Percentiles rank a stretch among this genome's conserved stretches.
These are phyloP conservation scores for Platycercus adscitus DNA, from an alignment of 2,113 vertebrate species.

Conservation along the genomic window DNA sequence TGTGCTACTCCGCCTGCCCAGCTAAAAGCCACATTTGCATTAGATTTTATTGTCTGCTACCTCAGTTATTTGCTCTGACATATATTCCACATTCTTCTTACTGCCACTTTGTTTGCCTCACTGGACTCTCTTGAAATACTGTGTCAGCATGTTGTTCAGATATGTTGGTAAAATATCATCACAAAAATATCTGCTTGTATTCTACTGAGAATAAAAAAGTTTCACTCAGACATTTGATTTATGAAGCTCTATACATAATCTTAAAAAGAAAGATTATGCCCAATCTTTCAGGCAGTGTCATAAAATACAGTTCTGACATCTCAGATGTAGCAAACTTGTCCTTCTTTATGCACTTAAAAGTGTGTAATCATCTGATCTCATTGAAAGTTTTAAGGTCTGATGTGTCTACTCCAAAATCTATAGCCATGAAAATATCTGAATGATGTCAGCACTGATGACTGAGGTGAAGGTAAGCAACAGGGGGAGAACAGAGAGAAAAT, in stretches of 20 bases:
- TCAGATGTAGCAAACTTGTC: neutral
- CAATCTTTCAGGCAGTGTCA: neutral
- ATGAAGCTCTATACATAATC: neutral
- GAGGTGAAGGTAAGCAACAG: neutral
- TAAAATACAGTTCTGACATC: neutral
- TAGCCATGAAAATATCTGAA: neutral
- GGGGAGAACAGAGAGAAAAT: neutral
- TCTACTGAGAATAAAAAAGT: conserved; percentile 5
- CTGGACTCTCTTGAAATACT: neutral
- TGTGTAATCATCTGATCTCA: neutral
- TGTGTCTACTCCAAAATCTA: neutral
- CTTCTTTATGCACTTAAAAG: neutral
- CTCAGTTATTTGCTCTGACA: conserved; percentile 25
- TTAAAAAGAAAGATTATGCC: neutral
- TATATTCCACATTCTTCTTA: conserved; percentile 11
- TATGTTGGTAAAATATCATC: neutral
- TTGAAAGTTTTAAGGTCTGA: neutral
- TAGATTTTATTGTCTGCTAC: conserved; percentile 40
- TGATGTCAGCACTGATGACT: neutral
- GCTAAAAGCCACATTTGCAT: neutral
- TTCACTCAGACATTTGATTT: neutral
- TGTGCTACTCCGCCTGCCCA: neutral
- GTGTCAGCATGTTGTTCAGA: neutral
- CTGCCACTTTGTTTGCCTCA: conserved; percentile 6
- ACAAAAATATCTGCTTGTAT: neutral